Conservation (phyloP, 2,888 invertebrate genomes). For the Chrysodeixis includens region DNA sequence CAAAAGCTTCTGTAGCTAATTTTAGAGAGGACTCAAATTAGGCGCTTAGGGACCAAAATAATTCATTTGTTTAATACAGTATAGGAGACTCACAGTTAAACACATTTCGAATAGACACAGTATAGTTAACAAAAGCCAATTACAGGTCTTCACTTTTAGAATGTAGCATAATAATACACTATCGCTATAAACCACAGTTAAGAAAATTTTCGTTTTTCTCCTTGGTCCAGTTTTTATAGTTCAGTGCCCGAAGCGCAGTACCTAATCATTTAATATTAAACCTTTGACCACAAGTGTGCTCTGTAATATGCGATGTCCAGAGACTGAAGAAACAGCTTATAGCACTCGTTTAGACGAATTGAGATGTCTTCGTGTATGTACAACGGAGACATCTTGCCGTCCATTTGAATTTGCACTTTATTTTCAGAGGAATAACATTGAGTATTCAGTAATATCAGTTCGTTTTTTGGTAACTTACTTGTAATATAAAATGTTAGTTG, state of each 20-base stretch:
- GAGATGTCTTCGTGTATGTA: neutral
- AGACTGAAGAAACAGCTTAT: conserved; percentile 11
- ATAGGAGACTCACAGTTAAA: no score
- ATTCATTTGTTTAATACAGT: no score
- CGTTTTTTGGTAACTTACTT: neutral
- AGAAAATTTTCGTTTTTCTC: conserved; percentile 81
- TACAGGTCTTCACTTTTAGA: no score
- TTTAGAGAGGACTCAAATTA: no score
- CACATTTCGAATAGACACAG: no score
- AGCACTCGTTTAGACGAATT: conserved; percentile 7
- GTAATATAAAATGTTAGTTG: neutral
- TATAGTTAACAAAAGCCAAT: no score
- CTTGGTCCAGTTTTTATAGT: conserved; percentile 77
- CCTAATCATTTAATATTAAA: conserved; percentile 76
- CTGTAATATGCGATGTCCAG: conserved; percentile 23
- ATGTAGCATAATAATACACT: no score
- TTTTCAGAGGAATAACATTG: neutral
- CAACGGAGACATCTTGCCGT: neutral
- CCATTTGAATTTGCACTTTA: neutral
- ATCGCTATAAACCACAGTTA: no score
- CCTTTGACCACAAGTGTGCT: conserved; percentile 41
- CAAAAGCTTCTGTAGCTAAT: no score
- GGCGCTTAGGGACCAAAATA: no score
- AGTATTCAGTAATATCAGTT: neutral
- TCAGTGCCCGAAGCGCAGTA: conserved; percentile 66